These are phyloP conservation scores for Sinelater perroti DNA, from an alignment of 2,888 invertebrate genomes.

Conservation along the genomic window DNA sequence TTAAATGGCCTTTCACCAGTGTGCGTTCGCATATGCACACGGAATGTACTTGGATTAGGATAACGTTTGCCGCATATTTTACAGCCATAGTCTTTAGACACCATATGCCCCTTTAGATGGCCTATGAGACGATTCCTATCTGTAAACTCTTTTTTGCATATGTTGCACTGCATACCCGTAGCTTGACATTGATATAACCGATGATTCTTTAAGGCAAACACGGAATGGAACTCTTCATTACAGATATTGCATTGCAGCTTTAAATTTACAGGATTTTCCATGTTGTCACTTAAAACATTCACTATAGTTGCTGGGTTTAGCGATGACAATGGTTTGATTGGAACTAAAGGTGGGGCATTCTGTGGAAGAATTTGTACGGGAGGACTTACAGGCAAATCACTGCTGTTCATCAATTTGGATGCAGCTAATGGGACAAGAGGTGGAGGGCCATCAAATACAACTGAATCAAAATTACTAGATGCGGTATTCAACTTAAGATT, in stretches of 20 bases:
- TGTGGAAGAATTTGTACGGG: constrained; percentile 41
- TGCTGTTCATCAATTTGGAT: constrained; percentile 40
- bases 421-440: constrained; percentile 53
- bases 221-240: constrained; percentile 49
- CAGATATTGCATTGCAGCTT: constrained; percentile 51
- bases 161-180: constrained; percentile 53
- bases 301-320: constrained; percentile 41
- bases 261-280: constrained; percentile 43
- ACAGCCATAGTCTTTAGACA: constrained; percentile 56
- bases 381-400: constrained; percentile 11
- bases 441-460: constrained; percentile 50
- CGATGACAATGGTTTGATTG: constrained; percentile 49
- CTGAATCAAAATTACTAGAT: constrained; percentile 15
- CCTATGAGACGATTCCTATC: constrained; percentile 54
- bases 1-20: constrained; percentile 59
- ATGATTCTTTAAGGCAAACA: constrained; percentile 50
- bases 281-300: constrained; percentile 41
- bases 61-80: constrained; percentile 59
- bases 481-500: neutral
- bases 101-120: constrained; percentile 57
- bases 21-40: constrained; percentile 71
- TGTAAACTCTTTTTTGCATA: constrained; percentile 55
- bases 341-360: constrained; percentile 55
- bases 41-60: constrained; percentile 58
- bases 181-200: constrained; percentile 47